Evolutionary conservation across 2,797 vertebrate species (phyloP).

Genomic region (Helostoma temminkii): DNA sequence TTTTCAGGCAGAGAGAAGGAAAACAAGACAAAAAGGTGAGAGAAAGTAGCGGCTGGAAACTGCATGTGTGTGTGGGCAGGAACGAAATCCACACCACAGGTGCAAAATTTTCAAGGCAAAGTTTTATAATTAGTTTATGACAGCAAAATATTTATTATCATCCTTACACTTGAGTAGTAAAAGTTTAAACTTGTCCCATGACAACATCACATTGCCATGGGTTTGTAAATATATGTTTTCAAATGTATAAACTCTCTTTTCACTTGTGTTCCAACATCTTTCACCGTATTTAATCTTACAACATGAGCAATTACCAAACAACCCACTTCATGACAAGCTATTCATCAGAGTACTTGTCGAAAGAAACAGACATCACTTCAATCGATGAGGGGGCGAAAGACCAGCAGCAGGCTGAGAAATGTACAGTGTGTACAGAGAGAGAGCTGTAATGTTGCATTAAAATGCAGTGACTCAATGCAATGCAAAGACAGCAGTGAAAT

Average conservation of each 20-base stretch:
- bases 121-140: conserved; percentile 9
- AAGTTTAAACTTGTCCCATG: neutral
- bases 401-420: conserved; percentile 3
- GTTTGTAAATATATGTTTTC: conserved; percentile 27
- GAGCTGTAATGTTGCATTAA: no score
- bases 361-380: conserved; percentile 25
- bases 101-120: conserved; percentile 21
- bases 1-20: conserved; percentile 9
- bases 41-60: conserved; percentile 34
- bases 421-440: neutral
- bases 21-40: conserved; percentile 18
- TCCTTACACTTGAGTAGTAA: conserved; percentile 16
- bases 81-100: conserved; percentile 21
- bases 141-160: conserved; percentile 14
- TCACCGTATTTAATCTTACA: conserved; percentile 38
- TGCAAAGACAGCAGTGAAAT: neutral
- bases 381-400: conserved; percentile 22
- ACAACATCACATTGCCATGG: neutral
- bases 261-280: conserved; percentile 18
- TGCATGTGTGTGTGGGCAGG: conserved; percentile 4
- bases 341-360: conserved; percentile 26
- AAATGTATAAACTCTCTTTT: conserved; percentile 1
- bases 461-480: neutral
- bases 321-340: conserved; percentile 52
- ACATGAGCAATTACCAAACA: conserved; percentile 57